Evolutionary conservation across 2,797 vertebrate genomes (phyloP).

Genomic region (Anomalospiza imberbis): DNA sequence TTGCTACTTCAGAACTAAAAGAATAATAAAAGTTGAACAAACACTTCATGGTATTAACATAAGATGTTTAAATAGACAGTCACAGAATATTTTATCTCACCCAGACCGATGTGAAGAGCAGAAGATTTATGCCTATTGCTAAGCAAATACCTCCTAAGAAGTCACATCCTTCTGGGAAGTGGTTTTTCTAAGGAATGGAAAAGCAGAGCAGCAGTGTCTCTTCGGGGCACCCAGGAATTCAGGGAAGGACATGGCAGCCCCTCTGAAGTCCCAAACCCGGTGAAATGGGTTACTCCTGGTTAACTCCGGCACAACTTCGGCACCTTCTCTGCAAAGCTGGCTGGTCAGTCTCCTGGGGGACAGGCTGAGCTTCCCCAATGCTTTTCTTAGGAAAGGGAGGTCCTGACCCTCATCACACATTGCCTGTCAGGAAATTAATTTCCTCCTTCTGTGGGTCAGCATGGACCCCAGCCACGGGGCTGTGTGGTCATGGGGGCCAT

Average conservation of each 20-base stretch:
- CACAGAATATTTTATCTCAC: neutral
- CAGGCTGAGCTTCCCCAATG: neutral
- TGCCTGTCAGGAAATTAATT: neutral
- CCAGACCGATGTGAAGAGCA: neutral
- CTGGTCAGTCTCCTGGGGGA: fast-evolving
- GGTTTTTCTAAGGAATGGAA: neutral
- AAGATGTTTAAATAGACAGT: slow-evolving; percentile 28
- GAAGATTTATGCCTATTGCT: slow-evolving; percentile 9
- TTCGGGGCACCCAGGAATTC: neutral
- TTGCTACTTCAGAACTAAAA: neutral
- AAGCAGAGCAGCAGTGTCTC: neutral
- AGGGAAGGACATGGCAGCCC: too few species aligned
- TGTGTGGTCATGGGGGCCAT: too few species aligned
- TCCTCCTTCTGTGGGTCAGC: neutral
- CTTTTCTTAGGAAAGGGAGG: neutral
- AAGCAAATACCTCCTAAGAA: slow-evolving; percentile 5
- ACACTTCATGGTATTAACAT: neutral
- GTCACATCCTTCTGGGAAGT: neutral
- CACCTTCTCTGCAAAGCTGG: neutral
- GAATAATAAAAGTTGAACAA: slow-evolving; percentile 19
- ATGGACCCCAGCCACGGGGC: fast-evolving
- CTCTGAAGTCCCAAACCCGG: neutral
- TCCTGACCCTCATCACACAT: fast-evolving
- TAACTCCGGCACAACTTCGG: neutral
- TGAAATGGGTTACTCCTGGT: too few species aligned